Evolutionary conservation across 2,888 invertebrate genomes (phyloP).

Genomic region (Agelastica alni): DNA sequence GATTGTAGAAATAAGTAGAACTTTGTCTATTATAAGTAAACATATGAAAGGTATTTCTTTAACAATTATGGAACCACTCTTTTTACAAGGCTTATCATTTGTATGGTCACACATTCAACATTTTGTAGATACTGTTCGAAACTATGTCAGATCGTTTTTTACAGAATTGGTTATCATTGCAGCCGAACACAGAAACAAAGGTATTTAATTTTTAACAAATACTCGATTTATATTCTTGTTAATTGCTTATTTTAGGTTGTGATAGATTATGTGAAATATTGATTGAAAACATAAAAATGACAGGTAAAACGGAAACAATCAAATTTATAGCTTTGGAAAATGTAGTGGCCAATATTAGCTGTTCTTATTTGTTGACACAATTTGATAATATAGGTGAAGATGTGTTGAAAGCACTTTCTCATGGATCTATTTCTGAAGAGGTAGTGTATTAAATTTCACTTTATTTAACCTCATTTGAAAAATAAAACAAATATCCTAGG

Average conservation of each 20-base stretch:
- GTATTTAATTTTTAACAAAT: conserved; percentile 45
- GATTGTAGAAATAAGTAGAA: conserved; percentile 48
- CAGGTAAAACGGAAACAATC: conserved; percentile 31
- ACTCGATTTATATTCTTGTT: background rate
- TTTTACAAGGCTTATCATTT: conserved; percentile 55
- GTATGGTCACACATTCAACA: conserved; percentile 66
- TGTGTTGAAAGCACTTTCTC: conserved; percentile 32
- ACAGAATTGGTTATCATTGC: conserved; percentile 56
- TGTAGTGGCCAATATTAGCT: conserved; percentile 34
- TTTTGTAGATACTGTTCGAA: conserved; percentile 67
- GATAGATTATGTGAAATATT: conserved; percentile 33
- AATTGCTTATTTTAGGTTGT: conserved; percentile 30
- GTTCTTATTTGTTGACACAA: conserved; percentile 33
- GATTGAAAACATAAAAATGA: conserved; percentile 34
- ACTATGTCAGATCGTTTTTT: conserved; percentile 61
- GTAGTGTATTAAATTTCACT: conserved; percentile 27
- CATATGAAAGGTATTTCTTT: conserved; percentile 41
- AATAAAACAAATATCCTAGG: too few relatives aligned
- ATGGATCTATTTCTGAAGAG: conserved; percentile 34
- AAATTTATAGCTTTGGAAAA: conserved; percentile 39
- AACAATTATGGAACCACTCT: conserved; percentile 43
- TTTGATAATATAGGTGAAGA: conserved; percentile 34
- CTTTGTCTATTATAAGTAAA: conserved; percentile 43
- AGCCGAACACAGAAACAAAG: conserved; percentile 44
- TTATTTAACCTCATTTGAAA: too few relatives aligned